phyloP scores from a whole-genome alignment of 2,113 vertebrate species.

The Aspiorhynchus laticeps region DNA sequence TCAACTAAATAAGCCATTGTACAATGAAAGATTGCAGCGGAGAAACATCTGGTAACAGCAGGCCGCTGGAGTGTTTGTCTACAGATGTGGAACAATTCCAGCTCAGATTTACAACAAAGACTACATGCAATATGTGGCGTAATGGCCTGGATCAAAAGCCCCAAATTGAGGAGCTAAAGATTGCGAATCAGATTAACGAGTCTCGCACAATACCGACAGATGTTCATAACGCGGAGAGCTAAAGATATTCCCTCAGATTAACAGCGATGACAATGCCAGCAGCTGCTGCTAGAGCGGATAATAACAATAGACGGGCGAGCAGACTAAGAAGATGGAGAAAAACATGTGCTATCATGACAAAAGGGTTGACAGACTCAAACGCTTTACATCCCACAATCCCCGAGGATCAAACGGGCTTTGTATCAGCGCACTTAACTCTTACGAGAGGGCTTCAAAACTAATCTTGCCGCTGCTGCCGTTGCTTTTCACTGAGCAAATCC shows the following conservation, averaged over 20 bases:
- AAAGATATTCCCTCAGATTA: constrained; percentile 75
- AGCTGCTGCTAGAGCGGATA: constrained; percentile 73
- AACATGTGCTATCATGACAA: constrained; percentile 80
- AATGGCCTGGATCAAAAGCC: constrained; percentile 75
- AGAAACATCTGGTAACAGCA: constrained; percentile 64
- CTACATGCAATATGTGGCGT: constrained; percentile 64
- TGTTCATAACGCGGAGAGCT: constrained; percentile 70
- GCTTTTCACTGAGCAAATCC: constrained; percentile 31
- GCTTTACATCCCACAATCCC: constrained; percentile 75
- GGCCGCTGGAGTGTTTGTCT: constrained; percentile 44
- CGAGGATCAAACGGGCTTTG: constrained; percentile 78
- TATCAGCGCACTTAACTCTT: constrained; percentile 62
- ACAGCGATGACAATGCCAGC: constrained; percentile 67
- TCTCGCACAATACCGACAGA: constrained; percentile 75
- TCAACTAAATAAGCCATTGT: constrained; percentile 16
- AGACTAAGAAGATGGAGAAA: constrained; percentile 68
- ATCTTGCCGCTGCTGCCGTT: constrained; percentile 58
- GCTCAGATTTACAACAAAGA: constrained; percentile 64
- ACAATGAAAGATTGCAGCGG: neutral
- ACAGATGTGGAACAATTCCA: constrained; percentile 67
- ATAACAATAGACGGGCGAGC: constrained; percentile 68
- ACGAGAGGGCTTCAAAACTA: constrained; percentile 55
- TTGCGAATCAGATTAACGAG: constrained; percentile 75
- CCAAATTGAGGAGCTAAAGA: constrained; percentile 75
- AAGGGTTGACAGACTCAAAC: constrained; percentile 78